Base-by-base conservation (phyloP, 2,888 invertebrate genomes). In the Osmoderma eremita region DNA sequence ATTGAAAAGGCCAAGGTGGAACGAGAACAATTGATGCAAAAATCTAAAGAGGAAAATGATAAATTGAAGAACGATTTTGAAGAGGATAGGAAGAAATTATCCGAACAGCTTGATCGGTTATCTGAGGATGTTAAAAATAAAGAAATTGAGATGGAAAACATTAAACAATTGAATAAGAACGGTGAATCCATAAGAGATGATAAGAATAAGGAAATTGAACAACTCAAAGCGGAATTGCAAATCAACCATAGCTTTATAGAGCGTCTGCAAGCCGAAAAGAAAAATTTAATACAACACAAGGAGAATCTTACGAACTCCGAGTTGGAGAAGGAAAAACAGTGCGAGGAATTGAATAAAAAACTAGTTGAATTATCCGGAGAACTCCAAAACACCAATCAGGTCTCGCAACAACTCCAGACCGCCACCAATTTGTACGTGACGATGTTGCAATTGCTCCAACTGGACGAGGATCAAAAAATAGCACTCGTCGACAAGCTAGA, bases 181-280 rank as follows among this genome's bases (percentile, higher is more conserved):
- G 68, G 70, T 8, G 73, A 73, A 24, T 72, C 74, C 45, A 74
- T 74, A 17, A 61, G 75, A 15, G 73, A 73, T 51, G 76, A 74
- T 42, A 79, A 80, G 50, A 75, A 79, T 62, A 62, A 75, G 0
- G 75, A 77, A 15, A 70, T 75, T 8, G 74, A 17, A 68, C 74
- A 64, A 70, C 77, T 69, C 67, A 67, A 30, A 69, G 71, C 64
- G 68, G 77, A 70, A 76, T 76, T 69, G 67, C 73, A 64, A 74
- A 72, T 63, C 45, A 79, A 56, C 53, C 75, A 70, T 68, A 65
- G 73, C 75, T 82, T 69, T 77, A 80, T 74, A 73, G 76, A 49
- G 70, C 75, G 63, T 70, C 78, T 67, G 77, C 77, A 67, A 80
- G 78, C 70, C 69, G 84, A 71, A 77, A 81, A 73, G 78, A 82